Conservation (phyloP, 1,140 invertebrate genomes). For the Araneus ventricosus region DNA sequence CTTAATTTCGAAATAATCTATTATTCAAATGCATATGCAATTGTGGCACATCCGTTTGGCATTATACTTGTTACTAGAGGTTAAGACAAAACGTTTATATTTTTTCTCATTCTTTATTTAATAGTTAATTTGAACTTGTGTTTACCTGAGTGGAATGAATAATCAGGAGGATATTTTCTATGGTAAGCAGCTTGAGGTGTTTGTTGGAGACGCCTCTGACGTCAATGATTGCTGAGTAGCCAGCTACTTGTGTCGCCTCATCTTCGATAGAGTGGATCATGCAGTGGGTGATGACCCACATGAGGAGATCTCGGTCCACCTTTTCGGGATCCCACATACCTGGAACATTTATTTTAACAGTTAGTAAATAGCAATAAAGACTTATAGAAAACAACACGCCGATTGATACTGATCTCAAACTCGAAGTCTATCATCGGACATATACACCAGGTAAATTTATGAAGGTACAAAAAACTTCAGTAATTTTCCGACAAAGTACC, state of each 20-base stretch:
- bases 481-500: no score
- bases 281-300: conserved; percentile 63
- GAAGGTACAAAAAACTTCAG: no score
- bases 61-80: no score
- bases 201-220: conserved; percentile 46
- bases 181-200: conserved; percentile 65
- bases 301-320: conserved; percentile 63
- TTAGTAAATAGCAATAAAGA: no score
- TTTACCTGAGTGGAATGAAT: conserved; percentile 61
- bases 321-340: conserved; percentile 67
- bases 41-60: no score
- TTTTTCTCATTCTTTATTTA: background rate
- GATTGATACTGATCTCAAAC: no score
- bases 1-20: no score
- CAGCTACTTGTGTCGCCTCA: conserved; percentile 56
- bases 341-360: background rate
- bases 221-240: conserved; percentile 62
- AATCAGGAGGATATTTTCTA: conserved; percentile 68
- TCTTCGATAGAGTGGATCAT: conserved; percentile 68
- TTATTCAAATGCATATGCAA: no score
- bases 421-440: no score
- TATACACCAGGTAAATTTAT: no score
- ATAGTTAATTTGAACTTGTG: background rate
- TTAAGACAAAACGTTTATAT: no score
- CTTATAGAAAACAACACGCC: no score